Evolutionary conservation across 2,797 vertebrate genomes (phyloP).

Genomic region (Pterois miles): DNA sequence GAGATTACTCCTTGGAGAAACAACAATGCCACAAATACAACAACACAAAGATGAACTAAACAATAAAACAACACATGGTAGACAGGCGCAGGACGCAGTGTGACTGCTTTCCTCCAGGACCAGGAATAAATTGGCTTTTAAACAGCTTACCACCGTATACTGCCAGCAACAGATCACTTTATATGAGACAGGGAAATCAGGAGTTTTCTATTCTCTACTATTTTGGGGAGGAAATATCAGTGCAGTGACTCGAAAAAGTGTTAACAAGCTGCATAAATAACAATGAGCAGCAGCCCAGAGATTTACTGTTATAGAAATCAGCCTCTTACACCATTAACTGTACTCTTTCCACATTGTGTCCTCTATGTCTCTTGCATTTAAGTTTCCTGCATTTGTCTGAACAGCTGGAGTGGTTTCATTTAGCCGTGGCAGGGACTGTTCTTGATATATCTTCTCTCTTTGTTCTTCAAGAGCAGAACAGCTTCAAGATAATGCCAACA

Average conservation of each 20-base stretch:
- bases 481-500: conserved; percentile 14
- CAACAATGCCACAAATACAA: not conserved
- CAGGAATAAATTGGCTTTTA: not conserved
- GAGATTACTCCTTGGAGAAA: not conserved
- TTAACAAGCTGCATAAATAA: not conserved
- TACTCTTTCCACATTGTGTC: not conserved
- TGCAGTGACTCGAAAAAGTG: not conserved
- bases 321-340: conserved; percentile 4
- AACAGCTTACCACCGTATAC: not conserved
- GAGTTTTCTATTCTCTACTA: not conserved
- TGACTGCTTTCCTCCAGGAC: not conserved
- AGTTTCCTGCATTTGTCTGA: not conserved
- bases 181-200: not conserved
- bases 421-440: not conserved
- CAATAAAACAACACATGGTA: not conserved
- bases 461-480: conserved; percentile 14
- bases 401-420: not conserved
- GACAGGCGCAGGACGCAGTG: not conserved
- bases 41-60: not conserved
- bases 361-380: not conserved
- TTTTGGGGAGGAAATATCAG: not conserved
- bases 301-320: not conserved
- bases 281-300: not conserved
- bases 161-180: not conserved
- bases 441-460: not conserved